Percentiles rank a stretch among this genome's conserved stretches.
These are phyloP conservation scores for Drosophila meridionalis DNA, from an alignment of 2,888 invertebrate species.

Conservation along the genomic window DNA sequence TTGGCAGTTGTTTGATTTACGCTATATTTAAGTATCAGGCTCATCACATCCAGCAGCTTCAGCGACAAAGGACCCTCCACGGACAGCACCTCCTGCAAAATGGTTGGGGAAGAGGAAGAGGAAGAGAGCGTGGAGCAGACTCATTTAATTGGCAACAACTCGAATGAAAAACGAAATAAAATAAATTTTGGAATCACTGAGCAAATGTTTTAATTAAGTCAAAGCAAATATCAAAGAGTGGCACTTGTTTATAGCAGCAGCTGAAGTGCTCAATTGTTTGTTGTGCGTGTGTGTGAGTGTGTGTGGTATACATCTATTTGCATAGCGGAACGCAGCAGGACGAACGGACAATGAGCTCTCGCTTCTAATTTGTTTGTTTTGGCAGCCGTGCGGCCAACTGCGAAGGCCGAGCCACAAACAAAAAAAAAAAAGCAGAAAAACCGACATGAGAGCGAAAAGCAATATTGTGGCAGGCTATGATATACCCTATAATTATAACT, in stretches of 20 bases:
- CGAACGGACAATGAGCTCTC: slow-evolving; percentile 49
- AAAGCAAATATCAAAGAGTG: slow-evolving; percentile 77
- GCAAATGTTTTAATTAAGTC: slow-evolving; percentile 82
- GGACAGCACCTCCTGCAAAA: slow-evolving; percentile 82
- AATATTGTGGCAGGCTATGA: background rate
- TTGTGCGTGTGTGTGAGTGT: slow-evolving; percentile 47
- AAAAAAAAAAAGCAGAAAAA: slow-evolving; percentile 2
- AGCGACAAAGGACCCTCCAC: slow-evolving; percentile 80
- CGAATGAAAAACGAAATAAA: slow-evolving; percentile 11
- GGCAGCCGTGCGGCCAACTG: slow-evolving; percentile 57
- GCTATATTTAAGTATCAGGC: slow-evolving; percentile 82
- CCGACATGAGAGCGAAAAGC: background rate
- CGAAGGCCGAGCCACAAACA: slow-evolving; percentile 40
- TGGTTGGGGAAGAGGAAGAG: background rate
- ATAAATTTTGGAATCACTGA: slow-evolving; percentile 62
- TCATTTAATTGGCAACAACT: slow-evolving; percentile 69
- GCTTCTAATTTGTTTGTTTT: slow-evolving; percentile 75
- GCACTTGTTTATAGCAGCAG: slow-evolving; percentile 67
- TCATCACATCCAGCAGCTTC: slow-evolving; percentile 84
- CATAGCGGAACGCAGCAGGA: slow-evolving; percentile 64
- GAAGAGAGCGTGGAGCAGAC: background rate
- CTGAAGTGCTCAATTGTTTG: slow-evolving; percentile 63
- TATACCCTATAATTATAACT: background rate
- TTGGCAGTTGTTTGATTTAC: slow-evolving; percentile 75
- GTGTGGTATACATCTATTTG: slow-evolving; percentile 62